Percentiles rank a stretch among this genome's conserved stretches.
phyloP scores from a whole-genome alignment of 53 echinoderm and acorn worm genomes.

The Henricia sp. region DNA sequence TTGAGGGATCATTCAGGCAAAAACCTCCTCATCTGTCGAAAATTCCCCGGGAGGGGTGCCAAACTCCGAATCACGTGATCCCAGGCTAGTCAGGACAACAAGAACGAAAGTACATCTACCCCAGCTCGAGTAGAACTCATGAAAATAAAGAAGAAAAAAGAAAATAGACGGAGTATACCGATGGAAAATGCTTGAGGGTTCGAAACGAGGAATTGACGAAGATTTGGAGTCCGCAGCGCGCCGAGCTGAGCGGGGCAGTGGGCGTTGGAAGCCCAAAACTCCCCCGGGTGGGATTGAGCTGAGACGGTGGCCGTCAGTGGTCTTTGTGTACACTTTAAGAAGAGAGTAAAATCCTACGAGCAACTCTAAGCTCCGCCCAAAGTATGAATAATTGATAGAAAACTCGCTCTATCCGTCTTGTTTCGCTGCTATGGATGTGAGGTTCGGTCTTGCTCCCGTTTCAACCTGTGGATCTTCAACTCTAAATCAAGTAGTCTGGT shows the following conservation, averaged over 20 bases:
- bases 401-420: constrained; percentile 24
- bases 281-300: constrained; percentile 9
- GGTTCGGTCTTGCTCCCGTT: constrained; percentile 3
- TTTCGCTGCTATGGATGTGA: constrained; percentile 6
- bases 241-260: constrained; percentile 21
- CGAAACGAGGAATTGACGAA: background rate
- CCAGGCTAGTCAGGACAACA: background rate
- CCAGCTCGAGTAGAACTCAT: background rate
- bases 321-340: background rate
- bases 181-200: background rate
- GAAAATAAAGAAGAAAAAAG: background rate
- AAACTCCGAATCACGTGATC: constrained; percentile 32
- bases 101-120: constrained; percentile 28
- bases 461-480: background rate
- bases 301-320: background rate
- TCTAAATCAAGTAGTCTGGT: background rate
- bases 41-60: background rate
- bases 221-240: background rate
- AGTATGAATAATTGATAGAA: constrained; percentile 27
- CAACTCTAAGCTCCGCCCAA: constrained; percentile 50
- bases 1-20: too few species aligned
- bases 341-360: background rate
- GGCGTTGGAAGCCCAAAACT: background rate
- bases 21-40: background rate
- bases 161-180: background rate